Evolutionary conservation across 2,113 vertebrate genomes (phyloP).

Genomic region (Hipposideros armiger): DNA sequence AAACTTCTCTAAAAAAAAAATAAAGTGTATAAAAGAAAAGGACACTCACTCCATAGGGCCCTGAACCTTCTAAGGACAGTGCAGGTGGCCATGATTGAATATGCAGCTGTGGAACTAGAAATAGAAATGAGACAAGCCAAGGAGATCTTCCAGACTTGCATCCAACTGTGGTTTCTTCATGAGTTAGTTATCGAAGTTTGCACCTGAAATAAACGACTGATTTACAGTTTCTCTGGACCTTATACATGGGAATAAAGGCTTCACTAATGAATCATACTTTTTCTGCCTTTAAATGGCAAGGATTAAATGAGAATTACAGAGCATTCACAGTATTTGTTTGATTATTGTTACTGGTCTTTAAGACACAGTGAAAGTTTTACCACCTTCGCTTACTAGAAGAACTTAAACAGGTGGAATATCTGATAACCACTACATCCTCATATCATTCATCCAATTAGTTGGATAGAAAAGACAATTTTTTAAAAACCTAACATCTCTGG

Average conservation of each 20-base stretch:
- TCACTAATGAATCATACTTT: background rate
- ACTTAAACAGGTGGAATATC: background rate
- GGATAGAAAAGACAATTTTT: too few relatives aligned
- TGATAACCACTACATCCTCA: background rate
- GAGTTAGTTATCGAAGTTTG: background rate
- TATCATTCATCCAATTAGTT: background rate
- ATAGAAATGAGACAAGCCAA: background rate
- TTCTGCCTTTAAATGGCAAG: background rate
- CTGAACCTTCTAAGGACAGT: too few relatives aligned
- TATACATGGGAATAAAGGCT: too few relatives aligned
- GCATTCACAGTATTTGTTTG: background rate
- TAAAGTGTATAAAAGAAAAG: too few relatives aligned
- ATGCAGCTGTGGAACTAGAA: background rate
- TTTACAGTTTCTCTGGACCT: background rate
- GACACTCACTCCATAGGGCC: too few relatives aligned
- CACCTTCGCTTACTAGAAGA: background rate
- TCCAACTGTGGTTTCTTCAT: background rate
- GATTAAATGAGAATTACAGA: background rate
- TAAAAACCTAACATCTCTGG: too few relatives aligned
- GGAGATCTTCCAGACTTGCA: too few relatives aligned
- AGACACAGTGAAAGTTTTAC: too few relatives aligned
- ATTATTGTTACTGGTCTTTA: background rate
- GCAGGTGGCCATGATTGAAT: too few relatives aligned
- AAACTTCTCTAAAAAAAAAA: too few relatives aligned
- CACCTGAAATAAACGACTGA: background rate